Conservation (phyloP, 2,113 vertebrate genomes). For the Lynx canadensis region DNA sequence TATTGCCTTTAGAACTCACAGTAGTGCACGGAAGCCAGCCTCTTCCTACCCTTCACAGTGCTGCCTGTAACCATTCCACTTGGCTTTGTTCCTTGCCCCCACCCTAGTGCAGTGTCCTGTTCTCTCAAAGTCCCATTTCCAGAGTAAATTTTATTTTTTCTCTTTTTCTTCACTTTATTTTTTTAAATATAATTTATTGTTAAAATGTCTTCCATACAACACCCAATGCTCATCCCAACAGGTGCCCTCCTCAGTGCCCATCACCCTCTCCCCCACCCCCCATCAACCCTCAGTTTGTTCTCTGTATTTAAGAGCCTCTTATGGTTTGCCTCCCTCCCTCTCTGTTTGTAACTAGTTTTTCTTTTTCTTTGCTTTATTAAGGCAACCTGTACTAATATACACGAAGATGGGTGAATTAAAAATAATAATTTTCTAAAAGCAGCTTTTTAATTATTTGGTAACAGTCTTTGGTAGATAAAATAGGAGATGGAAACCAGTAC, state of each 20-base stretch:
- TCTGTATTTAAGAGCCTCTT: no score
- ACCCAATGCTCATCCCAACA: no score
- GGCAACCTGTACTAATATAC: neutral
- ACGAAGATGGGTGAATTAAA: neutral
- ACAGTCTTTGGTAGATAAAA: neutral
- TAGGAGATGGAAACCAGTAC: neutral
- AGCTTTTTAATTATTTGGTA: neutral
- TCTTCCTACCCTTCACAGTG: neutral
- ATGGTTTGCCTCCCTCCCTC: no score
- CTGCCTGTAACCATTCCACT: rapidly evolving
- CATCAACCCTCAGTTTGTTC: no score
- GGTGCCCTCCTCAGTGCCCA: no score
- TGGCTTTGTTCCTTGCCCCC: neutral
- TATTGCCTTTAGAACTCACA: neutral
- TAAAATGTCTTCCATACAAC: no score
- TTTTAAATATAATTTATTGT: no score
- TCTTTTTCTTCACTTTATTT: no score
- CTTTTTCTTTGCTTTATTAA: neutral
- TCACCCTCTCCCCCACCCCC: no score
- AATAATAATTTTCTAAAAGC: neutral
- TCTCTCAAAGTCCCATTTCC: neutral
- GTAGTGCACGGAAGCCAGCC: rapidly evolving
- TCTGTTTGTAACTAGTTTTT: no score
- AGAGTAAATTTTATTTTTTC: neutral
- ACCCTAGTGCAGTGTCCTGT: neutral